phyloP scores from a whole-genome alignment of 2,113 vertebrate species.

The Pholis gunnellus region DNA sequence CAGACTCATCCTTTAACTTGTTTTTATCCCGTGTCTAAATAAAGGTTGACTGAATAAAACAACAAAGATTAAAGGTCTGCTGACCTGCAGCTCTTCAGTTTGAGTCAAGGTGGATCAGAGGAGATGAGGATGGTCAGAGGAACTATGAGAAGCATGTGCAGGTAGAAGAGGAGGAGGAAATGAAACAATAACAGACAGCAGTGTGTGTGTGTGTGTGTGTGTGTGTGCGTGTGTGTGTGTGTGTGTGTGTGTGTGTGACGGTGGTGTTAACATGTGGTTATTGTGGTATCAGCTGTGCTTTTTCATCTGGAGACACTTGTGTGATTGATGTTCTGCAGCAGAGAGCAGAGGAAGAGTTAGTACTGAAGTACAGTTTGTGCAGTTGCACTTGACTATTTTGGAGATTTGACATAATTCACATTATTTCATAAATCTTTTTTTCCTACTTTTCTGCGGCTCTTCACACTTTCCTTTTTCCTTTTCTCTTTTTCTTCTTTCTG shows the following conservation, averaged over 20 bases:
- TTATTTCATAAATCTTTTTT: not conserved
- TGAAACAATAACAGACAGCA: constrained; percentile 70
- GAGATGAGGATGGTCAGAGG: constrained; percentile 38
- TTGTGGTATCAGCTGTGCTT: constrained; percentile 14
- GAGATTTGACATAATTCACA: not conserved
- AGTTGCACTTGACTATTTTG: not conserved
- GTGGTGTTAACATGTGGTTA: constrained; percentile 25
- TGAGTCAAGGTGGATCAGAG: constrained; percentile 57
- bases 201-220: constrained; percentile 28
- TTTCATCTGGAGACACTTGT: constrained; percentile 30
- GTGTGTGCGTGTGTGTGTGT: constrained; percentile 35
- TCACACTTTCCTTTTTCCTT: not conserved
- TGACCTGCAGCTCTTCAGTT: constrained; percentile 18
- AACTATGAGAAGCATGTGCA: constrained; percentile 56
- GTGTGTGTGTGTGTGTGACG: constrained; percentile 8
- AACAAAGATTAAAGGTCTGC: not conserved
- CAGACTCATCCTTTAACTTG: not conserved
- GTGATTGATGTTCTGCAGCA: constrained; percentile 17
- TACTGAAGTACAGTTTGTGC: not conserved
- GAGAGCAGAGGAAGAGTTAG: not conserved
- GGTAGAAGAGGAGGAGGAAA: constrained; percentile 71
- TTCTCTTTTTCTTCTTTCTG: not conserved
- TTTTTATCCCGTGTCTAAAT: not conserved
- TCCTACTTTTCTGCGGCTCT: not conserved
- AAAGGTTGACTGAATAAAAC: not conserved